Evolutionary conservation across 2,113 vertebrate genomes (phyloP).

Genomic region (Alosa alosa): DNA sequence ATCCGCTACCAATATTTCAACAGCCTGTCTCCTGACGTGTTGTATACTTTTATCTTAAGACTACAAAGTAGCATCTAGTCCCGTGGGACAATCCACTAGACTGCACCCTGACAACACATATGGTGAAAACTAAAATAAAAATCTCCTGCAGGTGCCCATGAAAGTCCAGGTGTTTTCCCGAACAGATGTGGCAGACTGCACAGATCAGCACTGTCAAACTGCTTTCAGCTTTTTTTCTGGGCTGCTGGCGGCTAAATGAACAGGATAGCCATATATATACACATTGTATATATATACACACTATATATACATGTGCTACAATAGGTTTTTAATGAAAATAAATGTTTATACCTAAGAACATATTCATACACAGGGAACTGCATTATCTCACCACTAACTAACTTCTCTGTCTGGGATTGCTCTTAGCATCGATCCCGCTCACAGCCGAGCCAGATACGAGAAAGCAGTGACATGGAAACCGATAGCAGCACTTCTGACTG

Average conservation of each 20-base stretch:
- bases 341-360: neutral
- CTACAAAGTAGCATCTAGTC: slow-evolving; percentile 1
- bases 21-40: neutral
- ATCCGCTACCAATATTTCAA: neutral
- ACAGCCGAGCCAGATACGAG: neutral
- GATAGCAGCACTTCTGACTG: neutral
- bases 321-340: neutral
- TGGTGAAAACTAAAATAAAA: neutral
- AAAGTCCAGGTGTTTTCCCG: neutral
- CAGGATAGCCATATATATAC: neutral
- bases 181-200: neutral
- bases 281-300: too few species aligned
- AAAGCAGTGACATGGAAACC: neutral
- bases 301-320: neutral
- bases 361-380: too few species aligned
- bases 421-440: neutral
- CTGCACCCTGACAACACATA: neutral
- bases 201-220: slow-evolving; percentile 4
- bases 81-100: neutral
- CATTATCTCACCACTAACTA: neutral
- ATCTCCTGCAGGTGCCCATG: neutral
- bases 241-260: neutral
- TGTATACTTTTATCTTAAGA: neutral
- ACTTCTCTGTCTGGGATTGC: neutral
- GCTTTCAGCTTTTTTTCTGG: neutral